These are phyloP conservation scores for Ianthella basta DNA, from an alignment of 37 sponge, comb jelly and placozoan genomes.

Conservation along the genomic window DNA sequence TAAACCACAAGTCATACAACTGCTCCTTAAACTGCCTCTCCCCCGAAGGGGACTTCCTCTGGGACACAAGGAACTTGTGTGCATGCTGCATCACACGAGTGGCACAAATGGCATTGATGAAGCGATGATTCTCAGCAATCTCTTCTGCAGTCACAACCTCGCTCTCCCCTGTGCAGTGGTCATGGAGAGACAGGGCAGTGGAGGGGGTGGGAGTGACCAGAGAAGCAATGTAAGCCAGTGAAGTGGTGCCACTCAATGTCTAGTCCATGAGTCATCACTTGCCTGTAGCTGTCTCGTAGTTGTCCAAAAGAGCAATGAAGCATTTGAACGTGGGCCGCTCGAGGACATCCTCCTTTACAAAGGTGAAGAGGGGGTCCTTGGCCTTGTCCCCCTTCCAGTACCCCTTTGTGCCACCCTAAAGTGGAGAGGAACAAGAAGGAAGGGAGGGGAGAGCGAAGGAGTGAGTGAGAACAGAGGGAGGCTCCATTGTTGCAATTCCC, in stretches of 20 bases:
- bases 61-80: conserved; percentile 72
- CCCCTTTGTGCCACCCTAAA: conserved; percentile 55
- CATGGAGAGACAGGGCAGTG: too few relatives aligned
- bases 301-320: conserved; percentile 89
- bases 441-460: too few relatives aligned
- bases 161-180: conserved; percentile 2
- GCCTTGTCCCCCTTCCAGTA: conserved; percentile 71
- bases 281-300: conserved; percentile 86
- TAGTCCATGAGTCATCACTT: too few relatives aligned
- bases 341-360: conserved; percentile 68
- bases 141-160: conserved; percentile 87
- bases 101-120: conserved; percentile 71
- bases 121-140: conserved; percentile 74
- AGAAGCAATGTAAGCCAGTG: neutral
- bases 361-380: conserved; percentile 74
- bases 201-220: too few relatives aligned
- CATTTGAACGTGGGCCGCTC: conserved; percentile 69
- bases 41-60: conserved; percentile 55
- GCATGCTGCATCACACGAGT: conserved; percentile 75
- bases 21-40: conserved; percentile 75
- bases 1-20: conserved; percentile 91
- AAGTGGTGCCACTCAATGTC: neutral
- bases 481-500: too few relatives aligned
- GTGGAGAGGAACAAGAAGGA: neutral
- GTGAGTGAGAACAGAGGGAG: too few relatives aligned